phyloP scores from a whole-genome alignment of 2,113 vertebrate genomes.

The Calonectris borealis region DNA sequence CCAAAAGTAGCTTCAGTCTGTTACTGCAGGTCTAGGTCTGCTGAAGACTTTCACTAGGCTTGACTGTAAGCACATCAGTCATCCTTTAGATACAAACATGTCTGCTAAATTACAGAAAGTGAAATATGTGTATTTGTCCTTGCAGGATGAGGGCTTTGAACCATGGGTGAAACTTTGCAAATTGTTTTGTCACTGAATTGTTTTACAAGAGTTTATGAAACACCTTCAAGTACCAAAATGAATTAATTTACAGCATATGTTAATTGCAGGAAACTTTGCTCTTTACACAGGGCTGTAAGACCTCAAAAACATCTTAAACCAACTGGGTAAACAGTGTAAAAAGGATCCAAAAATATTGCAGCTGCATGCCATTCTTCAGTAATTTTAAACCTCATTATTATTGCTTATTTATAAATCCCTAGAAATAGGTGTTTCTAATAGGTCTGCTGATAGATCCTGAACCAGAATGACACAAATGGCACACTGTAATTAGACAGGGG shows the following conservation, averaged over 20 bases:
- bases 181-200: neutral
- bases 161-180: neutral
- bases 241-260: constrained; percentile 13
- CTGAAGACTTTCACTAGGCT: neutral
- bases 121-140: neutral
- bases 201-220: constrained; percentile 14
- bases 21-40: neutral
- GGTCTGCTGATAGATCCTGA: constrained; percentile 34
- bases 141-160: neutral
- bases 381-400: constrained; percentile 8
- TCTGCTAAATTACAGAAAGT: neutral
- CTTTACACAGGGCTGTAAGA: neutral
- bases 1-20: neutral
- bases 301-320: neutral
- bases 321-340: neutral
- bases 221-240: constrained; percentile 19
- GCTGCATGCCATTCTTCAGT: neutral
- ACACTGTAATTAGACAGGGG: neutral
- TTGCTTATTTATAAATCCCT: constrained; percentile 26
- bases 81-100: neutral
- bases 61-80: neutral
- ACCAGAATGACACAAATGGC: constrained; percentile 23
- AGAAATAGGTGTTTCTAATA: constrained; percentile 2
- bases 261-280: constrained; percentile 6
- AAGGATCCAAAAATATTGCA: neutral